Evolutionary conservation across 2,888 invertebrate species (phyloP), one percentile per base, ranked within the genome.

Genomic region (Orthosia gracilis): DNA sequence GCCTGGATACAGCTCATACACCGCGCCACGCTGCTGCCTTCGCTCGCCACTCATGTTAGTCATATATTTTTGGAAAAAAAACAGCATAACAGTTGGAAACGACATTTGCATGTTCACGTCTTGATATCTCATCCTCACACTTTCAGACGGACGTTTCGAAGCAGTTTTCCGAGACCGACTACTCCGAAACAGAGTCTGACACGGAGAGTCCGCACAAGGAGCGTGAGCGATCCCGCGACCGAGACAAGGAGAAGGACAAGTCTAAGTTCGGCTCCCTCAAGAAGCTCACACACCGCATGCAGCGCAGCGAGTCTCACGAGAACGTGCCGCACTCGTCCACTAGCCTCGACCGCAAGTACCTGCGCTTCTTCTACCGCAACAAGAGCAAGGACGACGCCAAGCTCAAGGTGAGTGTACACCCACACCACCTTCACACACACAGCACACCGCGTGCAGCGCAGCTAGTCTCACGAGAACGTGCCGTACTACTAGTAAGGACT

Each of bases 341-440:
- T 54, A 98, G 98, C 90, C 96, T 98, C 76, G 98, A 98, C 91
- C 92, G 98, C 87, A 98, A 98, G 94, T 98, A 97, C 86, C 94
- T 96, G 73, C 80, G 96, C 69, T 96, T 96, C 91, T 97, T 97
- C 90, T 95, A 95, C 3, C 84, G 96, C 55, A 90, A 88, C 80
- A 91, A 91, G 88, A 87, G 80, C 91, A 97, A 96, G 85, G 97
- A 97, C 85, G 96, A 96, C 49, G 26, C 88, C 26, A 97, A 96
- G 63, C 75, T 49, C 13, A 94, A 94, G 91, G 94, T 94, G 13
- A 40, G 40, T 40, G 40, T 7, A 40, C 40, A 40, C 40, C 40
- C 40, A 40, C 40, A 40, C 40, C 40, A 40, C 40, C 66, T 31
- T 5, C 21, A 0, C 13, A 23, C 18, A 9, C 17, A 7, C 23